These are phyloP conservation scores for Morone chrysops DNA, from an alignment of 2,113 vertebrate species.

Conservation along the genomic window DNA sequence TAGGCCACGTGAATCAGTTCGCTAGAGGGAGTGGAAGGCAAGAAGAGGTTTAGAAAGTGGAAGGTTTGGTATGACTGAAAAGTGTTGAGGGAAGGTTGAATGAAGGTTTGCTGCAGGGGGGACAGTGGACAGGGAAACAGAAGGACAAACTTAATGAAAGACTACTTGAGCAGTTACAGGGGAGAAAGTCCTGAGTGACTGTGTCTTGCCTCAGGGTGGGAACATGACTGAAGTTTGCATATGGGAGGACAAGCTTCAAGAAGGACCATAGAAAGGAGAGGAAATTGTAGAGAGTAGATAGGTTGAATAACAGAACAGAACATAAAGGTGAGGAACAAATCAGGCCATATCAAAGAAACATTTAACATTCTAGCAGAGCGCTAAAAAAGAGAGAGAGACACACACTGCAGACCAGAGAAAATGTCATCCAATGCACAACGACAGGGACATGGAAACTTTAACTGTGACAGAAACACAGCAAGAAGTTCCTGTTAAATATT, in stretches of 20 bases:
- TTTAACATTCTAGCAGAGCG: neutral
- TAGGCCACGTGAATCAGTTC: conserved; percentile 68
- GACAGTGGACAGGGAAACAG: conserved; percentile 41
- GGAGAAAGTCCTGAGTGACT: conserved; percentile 32
- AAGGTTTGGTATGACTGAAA: conserved; percentile 46
- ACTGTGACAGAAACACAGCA: conserved; percentile 67
- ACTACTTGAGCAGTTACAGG: conserved; percentile 23
- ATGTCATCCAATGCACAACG: conserved; percentile 18
- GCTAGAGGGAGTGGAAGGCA: conserved; percentile 43
- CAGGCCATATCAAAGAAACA: neutral
- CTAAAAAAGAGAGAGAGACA: neutral
- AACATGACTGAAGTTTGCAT: conserved; percentile 24
- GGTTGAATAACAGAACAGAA: neutral
- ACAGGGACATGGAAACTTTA: conserved; percentile 54
- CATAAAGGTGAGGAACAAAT: neutral
- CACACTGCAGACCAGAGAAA: conserved; percentile 22
- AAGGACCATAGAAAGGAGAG: neutral
- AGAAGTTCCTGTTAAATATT: conserved; percentile 76
- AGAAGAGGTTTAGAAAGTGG: conserved; percentile 53
- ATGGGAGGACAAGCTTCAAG: conserved; percentile 14
- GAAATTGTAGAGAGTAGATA: neutral
- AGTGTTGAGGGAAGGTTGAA: conserved; percentile 59
- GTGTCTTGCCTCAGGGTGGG: conserved; percentile 4
- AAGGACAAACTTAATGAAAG: conserved; percentile 52
- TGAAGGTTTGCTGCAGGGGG: conserved; percentile 63